Evolutionary conservation across 2,797 vertebrate species (phyloP).

Genomic region (Diplodus puntazzo): DNA sequence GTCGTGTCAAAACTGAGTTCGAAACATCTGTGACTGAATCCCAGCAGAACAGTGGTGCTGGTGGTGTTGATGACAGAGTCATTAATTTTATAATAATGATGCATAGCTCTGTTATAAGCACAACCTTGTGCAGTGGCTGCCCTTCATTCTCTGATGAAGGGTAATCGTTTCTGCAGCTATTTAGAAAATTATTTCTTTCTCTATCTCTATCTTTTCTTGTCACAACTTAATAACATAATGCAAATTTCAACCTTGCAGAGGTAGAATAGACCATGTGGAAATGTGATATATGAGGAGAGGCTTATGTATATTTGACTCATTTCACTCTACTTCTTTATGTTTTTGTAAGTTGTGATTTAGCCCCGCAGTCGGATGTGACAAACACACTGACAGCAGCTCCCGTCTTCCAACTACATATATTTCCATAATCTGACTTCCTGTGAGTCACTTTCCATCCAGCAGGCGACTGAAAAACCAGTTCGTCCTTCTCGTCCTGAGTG

Average conservation of each 20-base stretch:
- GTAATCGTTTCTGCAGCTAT: constrained; percentile 80
- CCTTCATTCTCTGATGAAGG: constrained; percentile 83
- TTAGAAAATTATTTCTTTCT: constrained; percentile 66
- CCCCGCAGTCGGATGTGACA: neutral
- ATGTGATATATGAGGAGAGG: constrained; percentile 11
- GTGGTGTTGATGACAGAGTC: constrained; percentile 75
- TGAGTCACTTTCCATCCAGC: constrained; percentile 29
- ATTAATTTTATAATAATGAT: constrained; percentile 86
- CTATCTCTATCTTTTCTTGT: constrained; percentile 62
- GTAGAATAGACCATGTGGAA: constrained; percentile 23
- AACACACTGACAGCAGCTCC: neutral
- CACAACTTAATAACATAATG: constrained; percentile 65
- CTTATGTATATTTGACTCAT: neutral
- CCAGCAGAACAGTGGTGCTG: constrained; percentile 53
- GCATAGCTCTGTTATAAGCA: constrained; percentile 73
- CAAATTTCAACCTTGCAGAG: constrained; percentile 55
- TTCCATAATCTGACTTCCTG: constrained; percentile 1
- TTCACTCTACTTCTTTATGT: neutral
- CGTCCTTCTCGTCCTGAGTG: constrained; percentile 73
- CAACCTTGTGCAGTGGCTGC: constrained; percentile 70
- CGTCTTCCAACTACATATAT: neutral
- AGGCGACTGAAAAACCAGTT: constrained; percentile 35
- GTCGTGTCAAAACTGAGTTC: constrained; percentile 50
- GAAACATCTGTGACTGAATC: constrained; percentile 71
- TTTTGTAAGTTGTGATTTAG: neutral